Conservation (phyloP, 2,888 invertebrate genomes). For the Dryomyza anilis region DNA sequence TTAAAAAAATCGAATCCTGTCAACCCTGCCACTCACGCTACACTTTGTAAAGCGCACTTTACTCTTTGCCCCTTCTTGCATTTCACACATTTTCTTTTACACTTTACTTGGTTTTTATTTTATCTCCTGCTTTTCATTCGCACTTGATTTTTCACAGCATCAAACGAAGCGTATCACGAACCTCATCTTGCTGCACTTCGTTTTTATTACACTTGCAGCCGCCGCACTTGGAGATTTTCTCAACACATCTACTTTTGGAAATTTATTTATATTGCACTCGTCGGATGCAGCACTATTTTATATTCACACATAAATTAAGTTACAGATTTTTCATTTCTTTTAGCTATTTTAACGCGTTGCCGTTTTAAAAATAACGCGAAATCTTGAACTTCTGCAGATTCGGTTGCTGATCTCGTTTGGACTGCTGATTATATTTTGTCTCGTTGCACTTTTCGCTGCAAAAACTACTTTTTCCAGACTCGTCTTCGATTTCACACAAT, state of each 20-base stretch:
- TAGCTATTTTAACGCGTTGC: background rate
- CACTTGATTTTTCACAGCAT: background rate
- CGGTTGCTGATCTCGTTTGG: background rate
- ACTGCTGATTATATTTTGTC: background rate
- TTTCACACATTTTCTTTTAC: background rate
- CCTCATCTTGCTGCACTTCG: conserved; percentile 11
- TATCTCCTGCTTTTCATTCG: too few relatives aligned
- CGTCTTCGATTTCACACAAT: too few relatives aligned
- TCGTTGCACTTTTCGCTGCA: conserved; percentile 1
- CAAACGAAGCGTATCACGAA: background rate
- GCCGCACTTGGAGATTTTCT: too few relatives aligned
- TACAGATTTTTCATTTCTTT: background rate
- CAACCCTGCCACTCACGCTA: background rate
- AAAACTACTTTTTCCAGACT: background rate
- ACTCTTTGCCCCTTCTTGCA: background rate
- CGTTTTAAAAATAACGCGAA: conserved; percentile 9
- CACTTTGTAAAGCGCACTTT: background rate
- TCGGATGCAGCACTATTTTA: background rate
- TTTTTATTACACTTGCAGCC: conserved; percentile 10
- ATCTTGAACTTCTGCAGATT: conserved; percentile 8
- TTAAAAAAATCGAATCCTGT: background rate
- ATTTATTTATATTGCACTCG: too few relatives aligned
- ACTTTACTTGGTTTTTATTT: background rate
- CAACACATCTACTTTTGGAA: too few relatives aligned
- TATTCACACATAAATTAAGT: background rate